phyloP scores from a whole-genome alignment of 2,113 vertebrate genomes.

The Pterocles burchelli region DNA sequence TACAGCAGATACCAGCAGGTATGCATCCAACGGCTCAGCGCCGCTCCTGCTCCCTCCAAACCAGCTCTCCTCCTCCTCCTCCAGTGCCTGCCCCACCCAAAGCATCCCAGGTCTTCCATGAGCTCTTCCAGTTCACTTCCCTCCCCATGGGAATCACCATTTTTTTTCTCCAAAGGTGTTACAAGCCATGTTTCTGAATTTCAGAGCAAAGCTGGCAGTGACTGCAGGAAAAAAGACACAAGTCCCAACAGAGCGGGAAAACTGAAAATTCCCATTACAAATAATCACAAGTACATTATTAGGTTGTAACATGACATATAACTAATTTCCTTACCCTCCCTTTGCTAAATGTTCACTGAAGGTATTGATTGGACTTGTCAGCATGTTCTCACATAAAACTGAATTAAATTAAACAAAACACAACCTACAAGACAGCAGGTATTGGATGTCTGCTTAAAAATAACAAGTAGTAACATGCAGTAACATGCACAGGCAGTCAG shows the following conservation, averaged over 20 bases:
- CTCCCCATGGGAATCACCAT: background rate
- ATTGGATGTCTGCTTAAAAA: background rate
- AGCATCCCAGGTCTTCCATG: background rate
- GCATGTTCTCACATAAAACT: background rate
- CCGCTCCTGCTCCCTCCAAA: background rate
- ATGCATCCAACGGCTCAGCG: background rate
- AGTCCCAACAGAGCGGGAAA: background rate
- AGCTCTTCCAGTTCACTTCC: constrained; percentile 40
- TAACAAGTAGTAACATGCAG: background rate
- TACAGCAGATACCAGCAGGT: background rate
- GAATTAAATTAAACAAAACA: background rate
- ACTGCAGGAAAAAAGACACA: background rate
- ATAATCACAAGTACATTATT: background rate
- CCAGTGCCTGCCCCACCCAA: constrained; percentile 45
- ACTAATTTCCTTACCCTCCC: background rate
- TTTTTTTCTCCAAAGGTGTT: background rate
- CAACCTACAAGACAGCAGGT: background rate
- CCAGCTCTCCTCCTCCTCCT: background rate
- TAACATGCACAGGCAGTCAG: background rate
- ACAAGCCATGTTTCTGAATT: background rate
- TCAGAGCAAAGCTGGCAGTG: constrained; percentile 1
- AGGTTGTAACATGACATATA: background rate
- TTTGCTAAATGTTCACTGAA: constrained; percentile 18
- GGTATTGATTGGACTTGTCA: constrained; percentile 36
- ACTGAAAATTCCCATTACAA: background rate